Conservation (phyloP, 2,888 invertebrate species). For the Congeria kusceri region DNA sequence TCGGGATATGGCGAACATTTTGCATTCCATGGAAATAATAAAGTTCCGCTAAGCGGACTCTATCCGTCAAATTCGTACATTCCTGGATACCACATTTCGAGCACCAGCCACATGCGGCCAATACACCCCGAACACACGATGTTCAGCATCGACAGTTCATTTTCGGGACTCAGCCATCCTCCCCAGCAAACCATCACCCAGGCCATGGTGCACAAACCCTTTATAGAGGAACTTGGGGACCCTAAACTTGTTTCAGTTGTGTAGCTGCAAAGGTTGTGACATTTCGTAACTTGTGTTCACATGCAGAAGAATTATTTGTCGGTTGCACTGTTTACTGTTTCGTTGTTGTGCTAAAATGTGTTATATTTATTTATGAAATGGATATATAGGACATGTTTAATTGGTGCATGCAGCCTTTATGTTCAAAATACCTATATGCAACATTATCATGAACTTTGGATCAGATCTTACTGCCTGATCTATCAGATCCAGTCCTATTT, state of each 20-base stretch:
- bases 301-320: neutral
- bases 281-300: neutral
- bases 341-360: conserved; percentile 2
- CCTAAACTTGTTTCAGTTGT: conserved; percentile 67
- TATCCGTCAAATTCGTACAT: conserved; percentile 28
- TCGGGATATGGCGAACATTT: conserved; percentile 29
- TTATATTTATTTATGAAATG: neutral
- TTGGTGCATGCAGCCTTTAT: too few species aligned
- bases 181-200: conserved; percentile 61
- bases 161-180: conserved; percentile 13
- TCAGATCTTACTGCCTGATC: too few species aligned
- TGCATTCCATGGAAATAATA: conserved; percentile 2
- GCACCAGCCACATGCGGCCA: conserved; percentile 43
- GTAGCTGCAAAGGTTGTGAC: conserved; percentile 23
- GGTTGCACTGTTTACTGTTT: neutral
- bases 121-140: conserved; percentile 41
- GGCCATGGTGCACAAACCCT: conserved; percentile 70
- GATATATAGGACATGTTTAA: too few species aligned
- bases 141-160: conserved; percentile 19
- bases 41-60: conserved; percentile 15
- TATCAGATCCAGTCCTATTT: too few species aligned
- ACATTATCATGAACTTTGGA: too few species aligned
- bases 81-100: conserved; percentile 47
- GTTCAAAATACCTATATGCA: too few species aligned
- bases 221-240: conserved; percentile 62